These are phyloP conservation scores for Erebia ligea DNA, from an alignment of 2,888 invertebrate genomes.

Conservation along the genomic window DNA sequence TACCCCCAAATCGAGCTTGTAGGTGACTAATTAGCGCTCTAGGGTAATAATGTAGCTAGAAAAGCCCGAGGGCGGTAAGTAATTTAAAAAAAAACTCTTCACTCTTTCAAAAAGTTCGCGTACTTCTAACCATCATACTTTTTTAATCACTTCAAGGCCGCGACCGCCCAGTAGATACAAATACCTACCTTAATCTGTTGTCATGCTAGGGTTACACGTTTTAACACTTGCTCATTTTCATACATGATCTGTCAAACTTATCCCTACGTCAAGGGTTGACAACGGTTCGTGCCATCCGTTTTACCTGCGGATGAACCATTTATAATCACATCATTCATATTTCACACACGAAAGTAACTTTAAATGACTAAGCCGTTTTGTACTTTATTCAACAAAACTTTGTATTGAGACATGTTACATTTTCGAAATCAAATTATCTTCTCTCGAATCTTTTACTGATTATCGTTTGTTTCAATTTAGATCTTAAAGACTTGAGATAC, in stretches of 20 bases:
- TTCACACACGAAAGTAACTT: slow-evolving; percentile 47
- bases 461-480: slow-evolving; percentile 28
- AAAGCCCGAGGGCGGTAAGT: too few species aligned
- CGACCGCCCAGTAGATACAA: slow-evolving; percentile 14
- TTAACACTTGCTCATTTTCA: slow-evolving; percentile 53
- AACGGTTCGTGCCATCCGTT: slow-evolving; percentile 74
- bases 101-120: too few species aligned
- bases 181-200: slow-evolving; percentile 26
- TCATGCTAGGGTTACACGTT: slow-evolving; percentile 20
- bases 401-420: slow-evolving; percentile 54
- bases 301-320: slow-evolving; percentile 67
- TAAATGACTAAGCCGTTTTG: slow-evolving; percentile 47
- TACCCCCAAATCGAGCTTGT: too few species aligned
- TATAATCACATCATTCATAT: slow-evolving; percentile 48
- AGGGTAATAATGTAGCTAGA: too few species aligned
- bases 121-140: too few species aligned
- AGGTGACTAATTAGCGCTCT: too few species aligned
- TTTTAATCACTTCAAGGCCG: neutral
- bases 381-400: slow-evolving; percentile 48
- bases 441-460: slow-evolving; percentile 26
- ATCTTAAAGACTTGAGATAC: slow-evolving; percentile 17
- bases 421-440: slow-evolving; percentile 47
- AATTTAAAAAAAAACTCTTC: too few species aligned
- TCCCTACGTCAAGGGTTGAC: slow-evolving; percentile 79
- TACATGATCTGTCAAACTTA: slow-evolving; percentile 76